Base-by-base conservation (phyloP, 2,113 vertebrate species). In the Spilogale gracilis region DNA sequence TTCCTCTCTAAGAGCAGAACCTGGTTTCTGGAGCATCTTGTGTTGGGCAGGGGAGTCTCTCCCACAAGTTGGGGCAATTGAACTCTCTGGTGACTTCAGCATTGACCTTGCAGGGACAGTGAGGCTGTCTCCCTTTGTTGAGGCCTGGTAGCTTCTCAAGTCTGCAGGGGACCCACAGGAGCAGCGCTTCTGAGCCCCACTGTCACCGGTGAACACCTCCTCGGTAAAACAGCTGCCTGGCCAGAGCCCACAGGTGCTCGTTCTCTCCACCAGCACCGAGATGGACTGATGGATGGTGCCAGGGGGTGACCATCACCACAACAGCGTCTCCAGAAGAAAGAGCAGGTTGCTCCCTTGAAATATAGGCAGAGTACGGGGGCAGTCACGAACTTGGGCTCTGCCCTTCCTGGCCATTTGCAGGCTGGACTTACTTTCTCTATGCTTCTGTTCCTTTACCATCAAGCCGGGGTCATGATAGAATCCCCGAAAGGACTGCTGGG, bases 181-280 rank as follows among this genome's bases (percentile, higher is more conserved):
- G 4, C 12, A 45, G 52, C 9, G 56, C 54, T 4, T 58, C 52
- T 0, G 56, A 91, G 83, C 21, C 67, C 4, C 23, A 45, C 8
- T 18, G 13, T 5, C 14, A 21, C 13, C 6, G 4, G 79, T 5
- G 32, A 16, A 0, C 7, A 11, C 25, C 13, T 20, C 32, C 10
- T 82, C 48, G 38, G 63, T 5, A 38, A n/a, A 21, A 8, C 73
- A 21, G 6, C 17, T 20, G 18, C 67, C 61, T 4, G 4, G 10
- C 30, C 58, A 52, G 23, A 71, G 38, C 23, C 12, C 20, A 8
- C 27, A 27, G 90, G 65, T 0, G 3, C 50, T 8, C 0, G 6
- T 43, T 81, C 25, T n/a, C 30, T 54, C 54, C 21, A 12, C 50
- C 48, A 54, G 32, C 16, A 7, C 63, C 4, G 30, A 69, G 32